Percentiles rank a stretch among this genome's conserved stretches.
Conservation (phyloP, 2,797 vertebrate genomes). For the Hirundo rustica region DNA sequence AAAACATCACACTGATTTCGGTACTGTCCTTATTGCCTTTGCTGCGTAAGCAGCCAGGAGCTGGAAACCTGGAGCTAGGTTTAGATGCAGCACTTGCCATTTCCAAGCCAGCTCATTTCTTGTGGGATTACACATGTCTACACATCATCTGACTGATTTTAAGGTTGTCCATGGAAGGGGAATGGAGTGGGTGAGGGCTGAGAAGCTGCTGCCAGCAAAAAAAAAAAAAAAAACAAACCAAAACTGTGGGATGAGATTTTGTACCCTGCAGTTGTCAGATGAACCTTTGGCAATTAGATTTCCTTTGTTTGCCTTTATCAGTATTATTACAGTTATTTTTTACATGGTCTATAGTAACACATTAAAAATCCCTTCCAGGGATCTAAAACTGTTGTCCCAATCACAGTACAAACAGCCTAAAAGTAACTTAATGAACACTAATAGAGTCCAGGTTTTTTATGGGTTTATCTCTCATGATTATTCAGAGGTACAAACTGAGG, state of each 20-base stretch:
- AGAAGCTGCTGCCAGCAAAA: neutral
- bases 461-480: neutral
- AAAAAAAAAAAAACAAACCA: no score
- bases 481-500: neutral
- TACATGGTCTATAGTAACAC: neutral
- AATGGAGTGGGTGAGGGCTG: neutral
- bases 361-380: neutral
- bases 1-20: neutral
- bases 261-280: neutral
- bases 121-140: neutral
- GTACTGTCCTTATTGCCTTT: neutral
- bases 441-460: neutral
- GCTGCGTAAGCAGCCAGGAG: neutral
- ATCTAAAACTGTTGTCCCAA: neutral
- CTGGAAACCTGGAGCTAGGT: neutral
- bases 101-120: neutral
- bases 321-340: neutral
- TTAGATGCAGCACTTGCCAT: neutral
- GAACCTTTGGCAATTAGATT: neutral
- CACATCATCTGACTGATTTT: neutral
- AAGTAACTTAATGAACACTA: neutral
- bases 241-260: neutral
- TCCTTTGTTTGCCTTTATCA: neutral
- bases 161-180: neutral
- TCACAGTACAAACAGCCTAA: neutral